Base-by-base conservation (phyloP, 1,140 invertebrate species). In the Bombus pascuorum region DNA sequence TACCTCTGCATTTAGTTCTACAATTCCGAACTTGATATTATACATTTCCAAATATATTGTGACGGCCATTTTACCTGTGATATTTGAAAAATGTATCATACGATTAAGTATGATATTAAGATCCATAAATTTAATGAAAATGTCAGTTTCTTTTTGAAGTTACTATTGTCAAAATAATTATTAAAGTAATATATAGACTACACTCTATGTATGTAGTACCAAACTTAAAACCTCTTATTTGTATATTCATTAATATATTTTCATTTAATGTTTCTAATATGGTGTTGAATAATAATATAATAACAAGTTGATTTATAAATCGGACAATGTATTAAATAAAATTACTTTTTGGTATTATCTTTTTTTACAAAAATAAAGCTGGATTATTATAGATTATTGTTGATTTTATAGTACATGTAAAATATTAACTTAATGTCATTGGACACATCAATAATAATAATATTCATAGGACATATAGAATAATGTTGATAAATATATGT, bases 51-150 rank as follows among this genome's bases (percentile, higher is more conserved):
- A 92, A 89, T 91, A 92, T 91, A 89, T 91, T 91, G 81, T 86
- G 86, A 87, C 89, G 88, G 93, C 93, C 93, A 94, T 95, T 92
- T 87, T 92, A 93, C 92, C 94, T 95, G 94, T 95, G 94, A 95
- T 95, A 95, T 91, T 93, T 88, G 76, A 91, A 91, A 85, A 87
- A 87, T 91, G 57, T 87, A 86, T 88, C 70, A 72, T 88, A 62
- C 80, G 73, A 79, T 87, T 47, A 77, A 79, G 72, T 47, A 15
- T 76, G 83, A 80, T 75, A 87, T 81, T 81, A 85, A 73, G 65
- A 76, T 32, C 44, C 32, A 18, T 42, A 86, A 83, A 90, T 86
- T 84, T 76, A 10, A 83, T 81, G 66, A 79, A 42, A 71, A 66
- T 86, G 22, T 75, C 57, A 53, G n/a, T 53, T 75, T 70, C 70